These are phyloP conservation scores for Antennarius striatus DNA, from an alignment of 2,113 vertebrate genomes.

Conservation along the genomic window DNA sequence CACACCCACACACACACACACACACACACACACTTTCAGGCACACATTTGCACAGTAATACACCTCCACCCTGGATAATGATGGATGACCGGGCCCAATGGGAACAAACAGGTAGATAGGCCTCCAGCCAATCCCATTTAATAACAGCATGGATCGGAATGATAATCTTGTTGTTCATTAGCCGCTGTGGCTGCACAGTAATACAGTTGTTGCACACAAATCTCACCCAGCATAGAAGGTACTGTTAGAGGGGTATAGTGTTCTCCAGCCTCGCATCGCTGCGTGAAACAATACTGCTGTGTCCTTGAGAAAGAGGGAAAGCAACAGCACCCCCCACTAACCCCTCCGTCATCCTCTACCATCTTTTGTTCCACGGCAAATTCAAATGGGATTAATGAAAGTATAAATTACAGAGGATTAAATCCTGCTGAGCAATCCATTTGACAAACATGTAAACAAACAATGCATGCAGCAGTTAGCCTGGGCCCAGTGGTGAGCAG, in stretches of 20 bases:
- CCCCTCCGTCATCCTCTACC: conserved; percentile 46
- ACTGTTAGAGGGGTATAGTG: conserved; percentile 29
- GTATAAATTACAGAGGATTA: conserved; percentile 76
- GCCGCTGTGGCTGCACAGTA: conserved; percentile 58
- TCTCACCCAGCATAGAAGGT: conserved; percentile 39
- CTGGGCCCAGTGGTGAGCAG: conserved; percentile 7
- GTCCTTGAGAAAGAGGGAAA: conserved; percentile 65
- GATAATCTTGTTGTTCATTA: conserved; percentile 78
- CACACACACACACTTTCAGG: conserved; percentile 5
- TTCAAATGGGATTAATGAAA: conserved; percentile 79
- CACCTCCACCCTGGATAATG: conserved; percentile 73
- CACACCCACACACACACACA: conserved; percentile 16
- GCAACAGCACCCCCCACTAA: conserved; percentile 18
- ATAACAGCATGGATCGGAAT: conserved; percentile 78
- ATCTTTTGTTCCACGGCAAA: conserved; percentile 74
- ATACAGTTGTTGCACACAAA: conserved; percentile 54
- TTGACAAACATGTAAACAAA: conserved; percentile 75
- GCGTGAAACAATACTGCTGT: conserved; percentile 66
- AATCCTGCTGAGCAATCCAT: conserved; percentile 77
- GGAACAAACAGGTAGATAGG: conserved; percentile 79
- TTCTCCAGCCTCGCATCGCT: conserved; percentile 50
- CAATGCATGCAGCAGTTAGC: conserved; percentile 61
- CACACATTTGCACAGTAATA: conserved; percentile 35
- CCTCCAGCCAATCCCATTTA: conserved; percentile 73
- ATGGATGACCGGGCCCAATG: conserved; percentile 75